Evolutionary conservation across 53 echinoderm and acorn worm genomes (phyloP).

Genomic region (Paelopatides confundens): DNA sequence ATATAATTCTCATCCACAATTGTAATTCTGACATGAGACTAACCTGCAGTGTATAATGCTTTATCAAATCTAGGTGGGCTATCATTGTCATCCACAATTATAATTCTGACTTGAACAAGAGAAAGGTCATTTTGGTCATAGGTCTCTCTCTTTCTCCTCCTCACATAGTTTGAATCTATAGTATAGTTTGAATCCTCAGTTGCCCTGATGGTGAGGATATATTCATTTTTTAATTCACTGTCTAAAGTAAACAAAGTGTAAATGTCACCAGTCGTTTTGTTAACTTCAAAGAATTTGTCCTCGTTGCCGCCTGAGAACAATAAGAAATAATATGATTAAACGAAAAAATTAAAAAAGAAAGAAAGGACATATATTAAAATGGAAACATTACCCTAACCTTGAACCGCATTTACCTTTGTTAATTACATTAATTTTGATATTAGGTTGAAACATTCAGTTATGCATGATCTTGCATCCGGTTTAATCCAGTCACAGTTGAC

Average conservation of each 20-base stretch:
- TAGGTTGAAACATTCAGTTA: too few species aligned
- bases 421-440: too few species aligned
- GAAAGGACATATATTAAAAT: background rate
- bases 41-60: constrained; percentile 4
- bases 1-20: constrained; percentile 22
- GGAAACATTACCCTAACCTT: too few species aligned
- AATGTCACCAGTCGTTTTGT: background rate
- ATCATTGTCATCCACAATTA: constrained; percentile 11
- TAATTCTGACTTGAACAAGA: background rate
- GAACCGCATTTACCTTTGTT: too few species aligned
- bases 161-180: too few species aligned
- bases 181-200: background rate
- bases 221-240: background rate
- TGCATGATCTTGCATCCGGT: too few species aligned
- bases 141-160: background rate
- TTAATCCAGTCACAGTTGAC: too few species aligned
- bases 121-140: background rate
- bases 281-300: background rate
- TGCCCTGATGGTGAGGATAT: background rate
- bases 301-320: constrained; percentile 3
- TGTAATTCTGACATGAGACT: background rate
- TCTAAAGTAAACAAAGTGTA: background rate
- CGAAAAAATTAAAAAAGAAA: background rate
- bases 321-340: too few species aligned
- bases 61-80: background rate